Percentiles rank a stretch among this genome's conserved stretches.
phyloP scores from a whole-genome alignment of 2,113 vertebrate genomes.

The Verasper variegatus region DNA sequence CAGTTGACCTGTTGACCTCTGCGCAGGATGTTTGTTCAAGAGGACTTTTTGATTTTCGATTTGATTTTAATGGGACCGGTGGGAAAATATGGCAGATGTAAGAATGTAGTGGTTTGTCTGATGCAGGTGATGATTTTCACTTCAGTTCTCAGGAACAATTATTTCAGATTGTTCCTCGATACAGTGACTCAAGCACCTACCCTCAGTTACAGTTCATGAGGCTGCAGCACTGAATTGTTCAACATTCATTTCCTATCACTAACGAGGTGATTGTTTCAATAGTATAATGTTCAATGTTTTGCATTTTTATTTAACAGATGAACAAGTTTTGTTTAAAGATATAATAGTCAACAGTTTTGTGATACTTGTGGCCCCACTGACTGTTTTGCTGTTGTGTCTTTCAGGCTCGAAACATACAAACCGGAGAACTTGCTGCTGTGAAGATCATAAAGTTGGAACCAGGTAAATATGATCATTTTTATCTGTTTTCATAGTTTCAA shows the following conservation, averaged over 20 bases:
- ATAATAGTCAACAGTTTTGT: too few relatives aligned
- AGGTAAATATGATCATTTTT: constrained; percentile 83
- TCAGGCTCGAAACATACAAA: constrained; percentile 96
- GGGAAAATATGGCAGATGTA: not conserved
- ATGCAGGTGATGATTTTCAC: too few relatives aligned
- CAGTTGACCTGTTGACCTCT: not conserved
- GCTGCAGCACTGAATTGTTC: too few relatives aligned
- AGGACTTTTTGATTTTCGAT: not conserved
- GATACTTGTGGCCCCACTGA: not conserved
- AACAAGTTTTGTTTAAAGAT: too few relatives aligned
- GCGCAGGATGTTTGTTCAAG: not conserved
- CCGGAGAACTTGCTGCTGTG: constrained; percentile 95
- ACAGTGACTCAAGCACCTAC: not conserved
- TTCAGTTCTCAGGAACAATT: not conserved
- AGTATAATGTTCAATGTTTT: too few relatives aligned
- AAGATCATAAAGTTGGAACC: constrained; percentile 99
- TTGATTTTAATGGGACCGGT: not conserved
- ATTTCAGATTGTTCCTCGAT: too few relatives aligned
- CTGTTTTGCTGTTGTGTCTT: constrained; percentile 48
- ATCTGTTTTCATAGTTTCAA: not conserved
- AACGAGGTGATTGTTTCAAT: too few relatives aligned
- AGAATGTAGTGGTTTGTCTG: not conserved
- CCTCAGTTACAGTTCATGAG: too few relatives aligned
- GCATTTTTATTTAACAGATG: too few relatives aligned
- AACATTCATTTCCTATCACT: too few relatives aligned